Conservation (phyloP, 2,797 vertebrate species). For the Eleutherodactylus coqui region DNA sequence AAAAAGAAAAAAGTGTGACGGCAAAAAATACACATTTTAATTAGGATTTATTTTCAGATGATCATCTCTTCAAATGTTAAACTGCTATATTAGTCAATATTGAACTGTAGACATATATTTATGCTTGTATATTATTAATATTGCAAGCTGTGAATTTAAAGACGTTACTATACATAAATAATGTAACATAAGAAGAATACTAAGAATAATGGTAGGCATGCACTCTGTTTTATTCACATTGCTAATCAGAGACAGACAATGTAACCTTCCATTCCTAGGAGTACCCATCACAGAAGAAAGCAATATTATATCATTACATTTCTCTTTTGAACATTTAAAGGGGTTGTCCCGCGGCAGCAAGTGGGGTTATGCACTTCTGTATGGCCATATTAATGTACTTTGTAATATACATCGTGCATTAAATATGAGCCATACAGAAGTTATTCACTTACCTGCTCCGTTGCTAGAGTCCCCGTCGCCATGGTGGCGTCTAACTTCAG, state of each 20-base stretch:
- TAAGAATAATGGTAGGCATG: conserved; percentile 49
- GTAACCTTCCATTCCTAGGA: not conserved
- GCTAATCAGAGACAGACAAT: conserved; percentile 21
- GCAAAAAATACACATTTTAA: conserved; percentile 20
- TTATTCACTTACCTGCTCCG: too few relatives aligned
- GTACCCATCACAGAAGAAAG: conserved; percentile 7
- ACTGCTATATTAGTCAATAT: conserved; percentile 21
- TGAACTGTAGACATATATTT: conserved; percentile 37
- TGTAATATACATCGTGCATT: too few relatives aligned
- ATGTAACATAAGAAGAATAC: conserved; percentile 30
- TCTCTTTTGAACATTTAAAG: not conserved
- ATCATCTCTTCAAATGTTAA: conserved; percentile 11
- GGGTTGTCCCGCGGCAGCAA: not conserved
- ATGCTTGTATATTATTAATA: conserved; percentile 22
- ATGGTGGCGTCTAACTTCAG: too few relatives aligned
- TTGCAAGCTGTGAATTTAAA: conserved; percentile 40
- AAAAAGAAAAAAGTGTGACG: not conserved
- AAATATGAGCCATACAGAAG: too few relatives aligned
- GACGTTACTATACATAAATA: conserved; percentile 42
- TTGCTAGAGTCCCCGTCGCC: too few relatives aligned
- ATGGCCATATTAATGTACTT: too few relatives aligned
- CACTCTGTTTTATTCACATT: conserved; percentile 41
- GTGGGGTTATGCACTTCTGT: too few relatives aligned
- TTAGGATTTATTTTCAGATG: conserved; percentile 34
- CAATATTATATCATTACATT: not conserved